phyloP scores from a whole-genome alignment of 2,113 vertebrate genomes.

The Pagrus major region DNA sequence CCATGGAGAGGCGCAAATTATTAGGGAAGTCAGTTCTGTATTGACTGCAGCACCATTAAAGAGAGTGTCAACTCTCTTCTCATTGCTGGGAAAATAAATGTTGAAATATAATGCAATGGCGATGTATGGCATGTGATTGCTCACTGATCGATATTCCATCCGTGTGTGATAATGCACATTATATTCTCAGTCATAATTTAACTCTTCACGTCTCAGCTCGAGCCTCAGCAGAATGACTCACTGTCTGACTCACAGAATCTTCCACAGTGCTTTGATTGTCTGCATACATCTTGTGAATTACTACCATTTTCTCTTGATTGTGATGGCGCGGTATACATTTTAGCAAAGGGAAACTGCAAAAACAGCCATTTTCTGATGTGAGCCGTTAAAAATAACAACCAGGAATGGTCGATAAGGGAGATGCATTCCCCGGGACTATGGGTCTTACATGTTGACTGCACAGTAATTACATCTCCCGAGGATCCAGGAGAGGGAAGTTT shows the following conservation, averaged over 20 bases:
- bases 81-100: conserved; percentile 51
- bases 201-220: conserved; percentile 17
- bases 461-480: conserved; percentile 84
- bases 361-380: conserved; percentile 56
- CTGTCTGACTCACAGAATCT: not conserved
- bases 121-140: conserved; percentile 26
- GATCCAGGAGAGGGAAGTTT: conserved; percentile 74
- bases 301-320: conserved; percentile 16
- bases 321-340: conserved; percentile 23
- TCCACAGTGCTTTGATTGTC: not conserved
- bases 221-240: not conserved
- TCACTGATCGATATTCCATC: conserved; percentile 47
- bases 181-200: conserved; percentile 6
- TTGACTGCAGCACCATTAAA: conserved; percentile 58
- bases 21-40: conserved; percentile 46
- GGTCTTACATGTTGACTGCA: conserved; percentile 80
- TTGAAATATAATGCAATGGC: conserved; percentile 26
- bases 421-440: conserved; percentile 70
- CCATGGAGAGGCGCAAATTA: conserved; percentile 52
- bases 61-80: conserved; percentile 50
- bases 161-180: conserved; percentile 8
- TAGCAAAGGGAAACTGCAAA: conserved; percentile 36
- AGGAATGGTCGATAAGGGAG: conserved; percentile 67
- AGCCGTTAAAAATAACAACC: conserved; percentile 75
- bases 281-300: not conserved